A percentile compares a stretch with the other conserved stretches of the same genome.
phyloP scores from a whole-genome alignment of 2,797 vertebrate genomes.

The Ceyx erithaca region DNA sequence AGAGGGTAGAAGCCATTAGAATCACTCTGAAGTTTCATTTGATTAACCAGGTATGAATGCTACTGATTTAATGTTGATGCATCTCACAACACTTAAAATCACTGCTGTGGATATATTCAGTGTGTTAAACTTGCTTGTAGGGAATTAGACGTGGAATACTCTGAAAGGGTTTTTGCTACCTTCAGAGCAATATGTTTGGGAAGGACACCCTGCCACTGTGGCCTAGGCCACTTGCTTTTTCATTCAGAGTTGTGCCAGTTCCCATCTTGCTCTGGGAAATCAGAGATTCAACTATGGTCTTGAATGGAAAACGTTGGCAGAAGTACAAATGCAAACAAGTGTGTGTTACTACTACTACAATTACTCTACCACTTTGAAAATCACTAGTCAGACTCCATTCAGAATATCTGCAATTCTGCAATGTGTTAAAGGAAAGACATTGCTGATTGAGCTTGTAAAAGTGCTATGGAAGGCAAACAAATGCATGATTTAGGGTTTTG shows the following conservation, averaged over 20 bases:
- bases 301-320: neutral
- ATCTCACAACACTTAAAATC: neutral
- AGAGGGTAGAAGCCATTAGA: conserved; percentile 8
- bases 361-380: conserved; percentile 39
- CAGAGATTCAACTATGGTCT: neutral
- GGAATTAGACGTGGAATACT: neutral
- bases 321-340: neutral
- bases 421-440: conserved; percentile 44
- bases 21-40: conserved; percentile 39
- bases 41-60: conserved; percentile 17
- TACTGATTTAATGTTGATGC: conserved; percentile 22
- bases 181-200: neutral
- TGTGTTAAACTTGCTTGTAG: neutral
- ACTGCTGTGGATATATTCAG: neutral
- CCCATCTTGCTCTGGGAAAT: neutral
- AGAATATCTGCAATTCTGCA: conserved; percentile 58
- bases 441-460: conserved; percentile 69
- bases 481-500: conserved; percentile 70
- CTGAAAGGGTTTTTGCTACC: neutral
- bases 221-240: neutral
- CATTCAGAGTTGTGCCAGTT: neutral
- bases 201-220: neutral
- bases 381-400: conserved; percentile 36
- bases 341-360: neutral
- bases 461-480: conserved; percentile 69